These are phyloP conservation scores for Cepaea nemoralis DNA, from an alignment of 1,140 invertebrate genomes.

Conservation along the genomic window DNA sequence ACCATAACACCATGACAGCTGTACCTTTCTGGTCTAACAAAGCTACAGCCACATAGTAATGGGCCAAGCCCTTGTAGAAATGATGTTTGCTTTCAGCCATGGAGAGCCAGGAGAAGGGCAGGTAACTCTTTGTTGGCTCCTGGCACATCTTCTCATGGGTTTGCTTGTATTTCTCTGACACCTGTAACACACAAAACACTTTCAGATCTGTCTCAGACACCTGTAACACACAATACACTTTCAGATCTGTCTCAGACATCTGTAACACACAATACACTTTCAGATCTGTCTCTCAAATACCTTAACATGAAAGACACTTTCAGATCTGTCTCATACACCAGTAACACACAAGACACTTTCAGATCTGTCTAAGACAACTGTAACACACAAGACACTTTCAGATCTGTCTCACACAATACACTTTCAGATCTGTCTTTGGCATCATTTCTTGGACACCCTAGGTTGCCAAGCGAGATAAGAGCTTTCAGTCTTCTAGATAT, in stretches of 20 bases:
- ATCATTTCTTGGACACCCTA: too few species aligned
- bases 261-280: conserved; percentile 54
- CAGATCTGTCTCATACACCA: conserved; percentile 82
- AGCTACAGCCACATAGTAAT: conserved; percentile 80
- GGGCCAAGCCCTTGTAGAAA: conserved; percentile 81
- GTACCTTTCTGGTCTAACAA: conserved; percentile 75
- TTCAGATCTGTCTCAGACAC: conserved; percentile 76
- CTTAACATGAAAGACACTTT: too few species aligned
- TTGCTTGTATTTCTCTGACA: conserved; percentile 81
- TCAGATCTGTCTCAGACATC: conserved; percentile 76
- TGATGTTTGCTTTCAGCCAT: conserved; percentile 90
- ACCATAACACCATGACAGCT: too few species aligned
- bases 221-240: conserved; percentile 64
- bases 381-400: not conserved
- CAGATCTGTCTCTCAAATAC: conserved; percentile 72
- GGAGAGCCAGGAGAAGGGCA: conserved; percentile 85
- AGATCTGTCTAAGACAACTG: conserved; percentile 78
- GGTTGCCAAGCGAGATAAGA: too few species aligned
- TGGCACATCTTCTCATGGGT: conserved; percentile 79
- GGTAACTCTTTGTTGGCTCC: conserved; percentile 74
- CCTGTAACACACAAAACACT: conserved; percentile 69
- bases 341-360: conserved; percentile 18
- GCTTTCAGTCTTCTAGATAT: too few species aligned
- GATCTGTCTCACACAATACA: conserved; percentile 68
- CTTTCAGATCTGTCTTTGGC: too few species aligned